Base-by-base conservation (phyloP, 2,888 invertebrate species). In the Trissolcus brochymenae region DNA sequence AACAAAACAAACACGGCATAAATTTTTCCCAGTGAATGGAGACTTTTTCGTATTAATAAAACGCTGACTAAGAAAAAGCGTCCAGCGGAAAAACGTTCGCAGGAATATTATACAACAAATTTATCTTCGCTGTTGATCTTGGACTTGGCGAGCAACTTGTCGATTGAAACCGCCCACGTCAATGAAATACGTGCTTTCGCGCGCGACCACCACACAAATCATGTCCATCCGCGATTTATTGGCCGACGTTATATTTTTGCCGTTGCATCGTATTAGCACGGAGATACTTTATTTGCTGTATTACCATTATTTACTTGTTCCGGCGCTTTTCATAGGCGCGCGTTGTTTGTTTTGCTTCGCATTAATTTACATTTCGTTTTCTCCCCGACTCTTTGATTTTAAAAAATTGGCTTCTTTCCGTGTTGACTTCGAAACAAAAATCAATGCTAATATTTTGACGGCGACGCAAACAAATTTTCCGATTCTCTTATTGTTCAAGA, bases 161-260 rank as follows among this genome's bases (percentile, higher is more conserved):
- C 65, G 65, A 70, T 70, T 57, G 35, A 65, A 62, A 66, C 71
- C 76, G 64, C 75, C 72, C 75, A 67, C 67, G 62, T 68, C 57
- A 60, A 67, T 66, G 51, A 68, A 61, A 65, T 40, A 64, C 53
- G 35, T 55, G 71, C 50, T 66, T 59, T 43, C 35, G 35, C 74
- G 66, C 70, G 70, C 59, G 60, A 60, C 49, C 54, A 65, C 56
- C 54, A 51, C 50, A 74, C 71, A 71, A 79, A 79, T 79, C 70
- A 76, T 73, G 73, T 60, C 70, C 68, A 73, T 66, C 67, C 62
- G 60, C 74, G 55, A 79, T 76, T 79, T 76, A 76, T 74, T 57
- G 66, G 62, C 61, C 46, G 56, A 40, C 59, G 65, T 65, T 57
- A 59, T 62, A 56, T 64, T 64, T 75, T 65, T 21, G n/a, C 51